Evolutionary conservation across 2,797 vertebrate species (phyloP), one percentile per base, ranked within the genome.

Genomic region (Lepilemur septentrionalis): DNA sequence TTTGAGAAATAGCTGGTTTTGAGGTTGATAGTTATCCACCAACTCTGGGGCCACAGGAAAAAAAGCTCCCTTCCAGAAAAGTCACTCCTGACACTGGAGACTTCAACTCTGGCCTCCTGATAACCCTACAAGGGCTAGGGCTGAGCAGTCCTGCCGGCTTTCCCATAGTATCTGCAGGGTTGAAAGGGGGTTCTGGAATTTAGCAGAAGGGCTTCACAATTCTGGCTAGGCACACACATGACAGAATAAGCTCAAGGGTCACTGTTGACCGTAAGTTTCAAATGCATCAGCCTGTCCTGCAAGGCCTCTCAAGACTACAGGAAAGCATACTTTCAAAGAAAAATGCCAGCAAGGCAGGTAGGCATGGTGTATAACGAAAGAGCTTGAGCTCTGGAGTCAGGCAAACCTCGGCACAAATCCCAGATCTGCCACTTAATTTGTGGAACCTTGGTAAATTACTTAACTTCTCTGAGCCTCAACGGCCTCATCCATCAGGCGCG

Each of bases 351-450:
- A 23, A 43, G 38, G 61, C n/a, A 73, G 55, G 69, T 46, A 59
- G 48, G 63, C 48, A 55, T 15, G 48, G 75, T 43, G 11, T 17
- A 46, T 15, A 38, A 57, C 1, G 23, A 48, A 89, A 69, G 67
- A 87, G n/a, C 11, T 22, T 18, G 17, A 65, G 32, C 57, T 91
- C 46, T 70, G 8, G 79, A 83, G 23, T 91, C 48, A 50, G 82
- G 67, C 82, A 76, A 72, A 63, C 38, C 23, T 61, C 38, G n/a
- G 30, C n/a, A 28, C 2, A 3, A 91, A 67, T 61, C 35, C 50
- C 91, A 80, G 78, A 82, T 72, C 30, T 38, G 87, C 55, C 93
- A 85, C 90, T 79, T 90, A 43, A 81, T 70, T 67, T 55, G 73
- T 82, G 7, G 73, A 38, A 75, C 4, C 75, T 88, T 50, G 20